Conservation (phyloP, 2,888 invertebrate species). For the Tinea semifulvella region DNA sequence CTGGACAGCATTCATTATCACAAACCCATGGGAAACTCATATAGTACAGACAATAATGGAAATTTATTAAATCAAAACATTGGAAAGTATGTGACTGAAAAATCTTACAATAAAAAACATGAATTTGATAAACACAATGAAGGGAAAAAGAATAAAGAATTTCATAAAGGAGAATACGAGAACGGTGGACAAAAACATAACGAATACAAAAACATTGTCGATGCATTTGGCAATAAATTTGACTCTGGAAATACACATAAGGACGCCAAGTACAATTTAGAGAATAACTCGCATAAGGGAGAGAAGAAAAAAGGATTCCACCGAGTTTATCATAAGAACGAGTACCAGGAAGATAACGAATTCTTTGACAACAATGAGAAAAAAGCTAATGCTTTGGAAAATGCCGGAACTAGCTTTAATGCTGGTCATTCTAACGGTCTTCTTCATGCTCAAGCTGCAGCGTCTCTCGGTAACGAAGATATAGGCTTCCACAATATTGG, state of each 20-base stretch:
- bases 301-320: constrained; percentile 45
- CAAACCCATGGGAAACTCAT: neutral
- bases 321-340: constrained; percentile 50
- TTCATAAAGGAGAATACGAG: constrained; percentile 26
- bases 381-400: constrained; percentile 33
- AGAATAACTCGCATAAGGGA: constrained; percentile 37
- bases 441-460: constrained; percentile 32
- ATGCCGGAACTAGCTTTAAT: constrained; percentile 29
- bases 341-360: constrained; percentile 50
- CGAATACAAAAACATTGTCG: constrained; percentile 41
- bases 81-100: constrained; percentile 24
- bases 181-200: constrained; percentile 27
- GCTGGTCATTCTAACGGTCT: constrained; percentile 35
- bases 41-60: neutral
- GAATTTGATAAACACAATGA: constrained; percentile 29
- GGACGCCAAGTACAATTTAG: constrained; percentile 30
- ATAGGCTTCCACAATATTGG: constrained; percentile 27
- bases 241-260: constrained; percentile 37
- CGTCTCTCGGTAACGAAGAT: constrained; percentile 27
- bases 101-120: constrained; percentile 24
- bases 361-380: constrained; percentile 46
- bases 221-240: constrained; percentile 44
- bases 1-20: neutral
- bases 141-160: constrained; percentile 25
- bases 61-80: constrained; percentile 19